These are phyloP conservation scores for Zaprionus camerounensis DNA, from an alignment of 1,140 invertebrate genomes.

Conservation along the genomic window DNA sequence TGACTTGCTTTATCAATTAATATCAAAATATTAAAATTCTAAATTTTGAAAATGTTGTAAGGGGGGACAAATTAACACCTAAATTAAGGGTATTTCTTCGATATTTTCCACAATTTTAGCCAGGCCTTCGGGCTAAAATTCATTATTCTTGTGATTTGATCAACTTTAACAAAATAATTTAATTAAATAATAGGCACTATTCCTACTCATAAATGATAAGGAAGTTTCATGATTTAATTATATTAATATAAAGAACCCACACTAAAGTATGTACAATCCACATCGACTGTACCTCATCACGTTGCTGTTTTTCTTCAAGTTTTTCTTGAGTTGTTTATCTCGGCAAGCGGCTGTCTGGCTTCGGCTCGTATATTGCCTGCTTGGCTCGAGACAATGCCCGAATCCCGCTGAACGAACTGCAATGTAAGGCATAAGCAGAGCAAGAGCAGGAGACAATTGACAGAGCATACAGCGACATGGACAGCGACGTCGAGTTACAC, in stretches of 20 bases:
- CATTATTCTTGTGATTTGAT: no score
- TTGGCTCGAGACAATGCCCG: conserved; percentile 64
- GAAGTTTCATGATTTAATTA: neutral
- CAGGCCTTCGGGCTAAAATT: no score
- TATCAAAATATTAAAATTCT: no score
- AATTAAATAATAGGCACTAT: neutral
- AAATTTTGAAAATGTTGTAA: no score
- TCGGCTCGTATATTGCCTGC: conserved; percentile 27
- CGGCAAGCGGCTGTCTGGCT: conserved; percentile 1
- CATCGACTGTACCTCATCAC: neutral
- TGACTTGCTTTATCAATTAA: no score
- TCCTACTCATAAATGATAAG: neutral
- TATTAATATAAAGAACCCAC: neutral
- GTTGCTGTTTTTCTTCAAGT: conserved; percentile 1
- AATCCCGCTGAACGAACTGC: conserved; percentile 27
- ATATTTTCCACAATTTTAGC: no score
- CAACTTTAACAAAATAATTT: no score
- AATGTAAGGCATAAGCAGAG: neutral
- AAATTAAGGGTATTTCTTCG: no score
- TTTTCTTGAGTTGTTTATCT: conserved; percentile 23
- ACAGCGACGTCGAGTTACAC: conserved; percentile 28
- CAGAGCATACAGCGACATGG: conserved; percentile 36
- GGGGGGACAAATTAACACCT: no score
- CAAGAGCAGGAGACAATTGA: conserved; percentile 56
- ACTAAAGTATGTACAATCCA: neutral